Conservation (phyloP, 2,888 invertebrate genomes). For the Watsonalla cultraria region DNA sequence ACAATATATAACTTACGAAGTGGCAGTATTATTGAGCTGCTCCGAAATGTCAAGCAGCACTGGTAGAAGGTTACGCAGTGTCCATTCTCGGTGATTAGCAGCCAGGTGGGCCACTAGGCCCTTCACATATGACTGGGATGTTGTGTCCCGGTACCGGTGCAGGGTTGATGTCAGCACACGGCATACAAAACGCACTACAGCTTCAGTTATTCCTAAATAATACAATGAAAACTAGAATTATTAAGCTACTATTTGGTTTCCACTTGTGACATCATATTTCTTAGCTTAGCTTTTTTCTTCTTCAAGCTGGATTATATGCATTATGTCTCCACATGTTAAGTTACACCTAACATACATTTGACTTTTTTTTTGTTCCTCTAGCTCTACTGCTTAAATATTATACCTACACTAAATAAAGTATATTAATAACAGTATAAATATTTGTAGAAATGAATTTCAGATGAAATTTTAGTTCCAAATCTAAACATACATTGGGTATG, state of each 20-base stretch:
- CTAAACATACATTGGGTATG: no score
- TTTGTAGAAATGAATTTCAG: no score
- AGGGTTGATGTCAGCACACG: conserved; percentile 87
- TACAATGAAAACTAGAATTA: neutral
- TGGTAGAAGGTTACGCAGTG: conserved; percentile 83
- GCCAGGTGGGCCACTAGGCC: conserved; percentile 82
- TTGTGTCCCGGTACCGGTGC: conserved; percentile 87
- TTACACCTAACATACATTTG: no score
- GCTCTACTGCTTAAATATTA: no score
- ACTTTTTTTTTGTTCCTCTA: no score
- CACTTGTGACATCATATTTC: no score
- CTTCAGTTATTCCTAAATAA: conserved; percentile 84
- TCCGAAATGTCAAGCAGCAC: conserved; percentile 81
- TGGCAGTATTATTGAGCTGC: conserved; percentile 79
- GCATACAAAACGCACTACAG: conserved; percentile 87
- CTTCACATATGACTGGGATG: conserved; percentile 87
- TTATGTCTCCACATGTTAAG: no score
- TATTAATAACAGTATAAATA: no score
- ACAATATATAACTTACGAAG: conserved; percentile 79
- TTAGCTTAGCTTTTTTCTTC: no score
- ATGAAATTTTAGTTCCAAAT: no score
- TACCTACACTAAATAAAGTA: no score
- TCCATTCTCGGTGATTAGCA: conserved; percentile 82
- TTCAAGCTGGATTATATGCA: no score
- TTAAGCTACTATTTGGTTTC: neutral